phyloP scores from a whole-genome alignment of 2,113 vertebrate genomes.

The Melanerpes formicivorus region DNA sequence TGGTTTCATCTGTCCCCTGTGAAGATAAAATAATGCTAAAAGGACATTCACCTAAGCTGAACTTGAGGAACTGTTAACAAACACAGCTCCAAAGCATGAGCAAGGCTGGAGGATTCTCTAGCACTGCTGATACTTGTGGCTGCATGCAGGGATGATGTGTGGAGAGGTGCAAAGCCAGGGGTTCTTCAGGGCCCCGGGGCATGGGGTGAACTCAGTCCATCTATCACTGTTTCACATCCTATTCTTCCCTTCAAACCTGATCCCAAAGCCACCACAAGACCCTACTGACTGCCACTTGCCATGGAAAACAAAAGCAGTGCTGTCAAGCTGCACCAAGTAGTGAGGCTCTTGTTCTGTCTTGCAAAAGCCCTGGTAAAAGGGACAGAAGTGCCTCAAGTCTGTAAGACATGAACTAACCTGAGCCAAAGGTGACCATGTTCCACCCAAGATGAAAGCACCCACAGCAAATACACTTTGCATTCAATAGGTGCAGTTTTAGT shows the following conservation, averaged over 20 bases:
- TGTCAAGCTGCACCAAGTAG: not conserved
- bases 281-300: not conserved
- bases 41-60: slow-evolving; percentile 15
- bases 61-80: slow-evolving; percentile 21
- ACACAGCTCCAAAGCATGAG: not conserved
- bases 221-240: not conserved
- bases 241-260: not conserved
- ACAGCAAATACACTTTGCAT: not conserved
- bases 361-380: not conserved
- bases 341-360: not conserved
- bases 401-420: not conserved
- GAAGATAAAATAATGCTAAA: slow-evolving; percentile 27
- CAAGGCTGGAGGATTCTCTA: not conserved
- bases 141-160: accelerated
- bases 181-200: too few species aligned
- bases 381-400: not conserved
- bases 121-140: not conserved
- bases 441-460: not conserved
- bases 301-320: not conserved
- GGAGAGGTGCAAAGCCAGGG: not conserved
- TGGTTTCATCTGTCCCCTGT: slow-evolving; percentile 11
- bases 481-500: not conserved
- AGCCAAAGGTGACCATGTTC: not conserved
- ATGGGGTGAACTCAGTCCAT: accelerated
- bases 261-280: not conserved